A percentile compares a stretch with the other conserved stretches of the same genome.
Conservation (phyloP, 1,140 invertebrate species). For the Epicauta chinensis region DNA sequence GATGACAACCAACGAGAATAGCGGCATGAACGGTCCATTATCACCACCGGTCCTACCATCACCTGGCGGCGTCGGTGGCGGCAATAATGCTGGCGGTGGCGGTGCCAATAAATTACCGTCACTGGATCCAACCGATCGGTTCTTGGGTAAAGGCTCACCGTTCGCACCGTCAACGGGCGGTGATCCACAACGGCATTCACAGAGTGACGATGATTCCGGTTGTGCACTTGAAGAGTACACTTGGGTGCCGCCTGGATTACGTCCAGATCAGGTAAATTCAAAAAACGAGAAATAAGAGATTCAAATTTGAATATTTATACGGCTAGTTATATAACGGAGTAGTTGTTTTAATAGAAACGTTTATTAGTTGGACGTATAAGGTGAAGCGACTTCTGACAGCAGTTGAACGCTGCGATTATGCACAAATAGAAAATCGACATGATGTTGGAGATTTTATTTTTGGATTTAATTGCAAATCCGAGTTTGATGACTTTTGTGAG, state of each 20-base stretch:
- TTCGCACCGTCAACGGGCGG: slow-evolving; percentile 34
- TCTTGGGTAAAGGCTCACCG: slow-evolving; percentile 46
- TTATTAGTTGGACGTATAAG: too few species aligned
- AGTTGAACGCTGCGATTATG: too few species aligned
- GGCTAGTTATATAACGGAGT: too few species aligned
- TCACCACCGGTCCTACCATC: slow-evolving; percentile 40
- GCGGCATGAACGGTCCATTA: slow-evolving; percentile 26
- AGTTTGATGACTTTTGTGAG: too few species aligned
- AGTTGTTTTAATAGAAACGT: too few species aligned
- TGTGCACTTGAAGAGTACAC: slow-evolving; percentile 97
- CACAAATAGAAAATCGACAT: too few species aligned
- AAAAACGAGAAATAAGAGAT: too few species aligned
- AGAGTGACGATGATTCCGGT: slow-evolving; percentile 94
- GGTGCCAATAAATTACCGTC: slow-evolving; percentile 37
- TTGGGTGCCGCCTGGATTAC: slow-evolving; percentile 92
- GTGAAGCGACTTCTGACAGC: too few species aligned
- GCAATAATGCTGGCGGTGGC: too few species aligned
- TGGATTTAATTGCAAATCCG: too few species aligned
- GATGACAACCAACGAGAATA: slow-evolving; percentile 27
- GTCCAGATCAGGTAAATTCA: slow-evolving; percentile 82
- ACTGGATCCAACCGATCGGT: slow-evolving; percentile 43
- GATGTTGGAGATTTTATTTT: too few species aligned
- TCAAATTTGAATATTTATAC: too few species aligned
- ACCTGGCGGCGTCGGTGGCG: slow-evolving; percentile 31
- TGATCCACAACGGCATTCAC: slow-evolving; percentile 81